Percentiles rank a stretch among this genome's conserved stretches.
Evolutionary conservation across 2,113 vertebrate genomes (phyloP).

Genomic region (Malaclemys terrapin): DNA sequence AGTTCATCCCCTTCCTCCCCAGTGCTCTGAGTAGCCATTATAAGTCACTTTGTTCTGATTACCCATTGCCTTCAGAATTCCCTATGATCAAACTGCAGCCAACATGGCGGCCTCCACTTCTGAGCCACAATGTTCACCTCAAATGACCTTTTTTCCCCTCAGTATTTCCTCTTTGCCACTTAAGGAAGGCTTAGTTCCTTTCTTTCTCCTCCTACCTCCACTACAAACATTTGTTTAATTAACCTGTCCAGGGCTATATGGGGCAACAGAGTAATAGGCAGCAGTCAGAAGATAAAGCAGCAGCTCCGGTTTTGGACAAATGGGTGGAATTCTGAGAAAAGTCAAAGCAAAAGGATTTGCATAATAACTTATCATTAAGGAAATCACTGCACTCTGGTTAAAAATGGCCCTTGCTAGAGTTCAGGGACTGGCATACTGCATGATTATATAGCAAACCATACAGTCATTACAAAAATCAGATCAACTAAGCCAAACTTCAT

Average conservation of each 20-base stretch:
- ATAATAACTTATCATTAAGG: not conserved
- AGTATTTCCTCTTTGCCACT: not conserved
- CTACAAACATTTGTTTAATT: not conserved
- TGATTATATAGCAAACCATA: not conserved
- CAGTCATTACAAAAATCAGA: constrained; percentile 11
- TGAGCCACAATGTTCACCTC: not conserved
- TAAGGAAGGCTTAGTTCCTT: not conserved
- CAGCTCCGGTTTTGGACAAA: not conserved
- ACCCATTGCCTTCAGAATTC: not conserved
- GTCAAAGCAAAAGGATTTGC: constrained; percentile 26
- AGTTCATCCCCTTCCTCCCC: not conserved
- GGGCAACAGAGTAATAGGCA: not conserved
- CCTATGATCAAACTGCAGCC: not conserved
- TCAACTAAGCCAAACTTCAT: constrained; percentile 47
- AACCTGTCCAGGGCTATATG: not conserved
- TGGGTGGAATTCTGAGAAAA: not conserved
- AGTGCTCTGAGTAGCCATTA: not conserved
- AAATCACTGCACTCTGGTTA: not conserved
- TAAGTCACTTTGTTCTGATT: not conserved
- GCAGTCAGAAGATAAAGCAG: not conserved
- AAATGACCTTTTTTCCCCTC: not conserved
- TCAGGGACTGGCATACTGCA: not conserved
- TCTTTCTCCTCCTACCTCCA: not conserved
- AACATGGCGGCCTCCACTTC: not conserved
- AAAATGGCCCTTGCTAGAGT: not conserved